Evolutionary conservation across 2,797 vertebrate species (phyloP).

Genomic region (Sebastes flavidus): DNA sequence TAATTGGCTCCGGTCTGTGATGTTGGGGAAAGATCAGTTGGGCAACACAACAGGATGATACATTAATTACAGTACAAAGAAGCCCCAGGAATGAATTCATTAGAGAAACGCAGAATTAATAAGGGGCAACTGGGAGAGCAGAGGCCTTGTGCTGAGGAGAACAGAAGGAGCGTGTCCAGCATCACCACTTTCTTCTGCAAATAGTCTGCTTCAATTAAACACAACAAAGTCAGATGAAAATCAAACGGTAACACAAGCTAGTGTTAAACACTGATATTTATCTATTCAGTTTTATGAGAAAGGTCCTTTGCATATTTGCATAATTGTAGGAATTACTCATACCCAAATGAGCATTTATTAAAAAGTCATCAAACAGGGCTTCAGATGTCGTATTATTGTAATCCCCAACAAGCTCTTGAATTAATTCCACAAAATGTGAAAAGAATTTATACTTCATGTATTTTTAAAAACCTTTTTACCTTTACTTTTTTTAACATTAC

Average conservation of each 20-base stretch:
- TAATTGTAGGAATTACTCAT: not conserved
- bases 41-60: constrained; percentile 14
- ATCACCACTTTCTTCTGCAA: not conserved
- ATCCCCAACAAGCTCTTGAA: not conserved
- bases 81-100: constrained; percentile 5
- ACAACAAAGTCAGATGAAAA: not conserved
- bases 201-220: not conserved
- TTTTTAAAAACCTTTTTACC: no score
- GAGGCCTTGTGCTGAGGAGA: not conserved
- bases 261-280: not conserved
- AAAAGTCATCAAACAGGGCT: not conserved
- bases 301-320: not conserved
- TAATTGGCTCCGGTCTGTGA: constrained; percentile 28
- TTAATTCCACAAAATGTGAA: not conserved
- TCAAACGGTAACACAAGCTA: not conserved
- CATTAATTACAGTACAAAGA: constrained; percentile 23
- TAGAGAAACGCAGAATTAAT: constrained; percentile 11
- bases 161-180: not conserved
- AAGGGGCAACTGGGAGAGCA: not conserved
- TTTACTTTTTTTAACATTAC: not conserved
- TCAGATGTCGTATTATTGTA: not conserved
- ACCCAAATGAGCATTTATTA: not conserved
- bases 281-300: not conserved
- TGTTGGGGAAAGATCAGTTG: constrained; percentile 4
- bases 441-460: not conserved